Evolutionary conservation across 2,113 vertebrate genomes (phyloP).

Genomic region (Spheniscus mendiculus): DNA sequence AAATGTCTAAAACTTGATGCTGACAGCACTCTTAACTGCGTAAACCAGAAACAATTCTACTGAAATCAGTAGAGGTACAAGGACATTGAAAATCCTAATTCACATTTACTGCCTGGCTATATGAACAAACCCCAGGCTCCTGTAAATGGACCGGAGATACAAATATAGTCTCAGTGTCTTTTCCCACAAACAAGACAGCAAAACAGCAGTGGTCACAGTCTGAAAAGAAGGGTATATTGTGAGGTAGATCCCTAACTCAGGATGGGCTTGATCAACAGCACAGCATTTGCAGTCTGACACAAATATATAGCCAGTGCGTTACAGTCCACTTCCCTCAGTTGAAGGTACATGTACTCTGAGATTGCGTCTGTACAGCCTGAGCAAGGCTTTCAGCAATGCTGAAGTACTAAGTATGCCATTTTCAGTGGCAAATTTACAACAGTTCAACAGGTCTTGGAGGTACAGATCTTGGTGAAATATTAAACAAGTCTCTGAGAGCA

Average conservation of each 20-base stretch:
- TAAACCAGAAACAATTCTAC: background rate
- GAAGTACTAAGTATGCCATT: background rate
- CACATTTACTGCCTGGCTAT: background rate
- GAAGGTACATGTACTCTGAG: background rate
- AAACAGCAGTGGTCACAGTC: background rate
- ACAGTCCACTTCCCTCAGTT: background rate
- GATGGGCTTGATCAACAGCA: background rate
- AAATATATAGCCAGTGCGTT: background rate
- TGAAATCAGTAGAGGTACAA: background rate
- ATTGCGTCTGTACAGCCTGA: background rate
- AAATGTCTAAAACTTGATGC: background rate
- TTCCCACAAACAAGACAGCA: background rate
- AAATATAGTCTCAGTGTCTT: background rate
- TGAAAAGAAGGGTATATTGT: background rate
- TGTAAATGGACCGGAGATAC: background rate
- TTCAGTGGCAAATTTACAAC: background rate
- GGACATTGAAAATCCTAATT: background rate
- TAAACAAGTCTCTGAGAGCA: background rate
- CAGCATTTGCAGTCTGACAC: background rate
- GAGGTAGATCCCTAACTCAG: background rate
- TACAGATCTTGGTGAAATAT: background rate
- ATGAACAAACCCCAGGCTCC: background rate
- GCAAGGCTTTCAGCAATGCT: background rate
- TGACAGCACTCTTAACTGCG: background rate
- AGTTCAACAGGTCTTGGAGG: background rate